Evolutionary conservation across 2,888 invertebrate genomes (phyloP).

Genomic region (Calameuta filiformis): DNA sequence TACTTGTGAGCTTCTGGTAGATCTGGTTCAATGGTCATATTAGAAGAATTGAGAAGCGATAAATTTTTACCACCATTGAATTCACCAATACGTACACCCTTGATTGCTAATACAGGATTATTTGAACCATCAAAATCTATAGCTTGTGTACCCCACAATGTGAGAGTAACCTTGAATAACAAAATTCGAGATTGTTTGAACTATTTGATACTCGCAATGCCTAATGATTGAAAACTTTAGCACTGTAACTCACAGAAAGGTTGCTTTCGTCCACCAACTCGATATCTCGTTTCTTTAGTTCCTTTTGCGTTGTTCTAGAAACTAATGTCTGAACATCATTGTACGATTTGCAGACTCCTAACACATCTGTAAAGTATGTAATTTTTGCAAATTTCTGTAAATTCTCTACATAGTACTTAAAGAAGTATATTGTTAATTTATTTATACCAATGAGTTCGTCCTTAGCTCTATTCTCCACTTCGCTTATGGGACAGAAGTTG

Average conservation of each 20-base stretch:
- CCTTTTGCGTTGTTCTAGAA: slow-evolving; percentile 80
- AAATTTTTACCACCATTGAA: slow-evolving; percentile 86
- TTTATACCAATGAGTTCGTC: slow-evolving; percentile 79
- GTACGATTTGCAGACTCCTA: slow-evolving; percentile 85
- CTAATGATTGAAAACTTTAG: background rate
- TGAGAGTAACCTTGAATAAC: slow-evolving; percentile 66
- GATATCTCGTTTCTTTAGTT: slow-evolving; percentile 90
- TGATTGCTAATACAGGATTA: slow-evolving; percentile 87
- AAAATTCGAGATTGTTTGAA: background rate
- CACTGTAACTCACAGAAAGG: slow-evolving; percentile 70
- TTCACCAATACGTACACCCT: slow-evolving; percentile 86
- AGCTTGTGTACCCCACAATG: slow-evolving; percentile 93
- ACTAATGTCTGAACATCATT: slow-evolving; percentile 80
- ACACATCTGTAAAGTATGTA: slow-evolving; percentile 74
- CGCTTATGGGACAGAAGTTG: slow-evolving; percentile 70
- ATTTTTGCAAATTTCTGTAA: slow-evolving; percentile 5
- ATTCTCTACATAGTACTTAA: background rate
- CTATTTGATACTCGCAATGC: background rate
- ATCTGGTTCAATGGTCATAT: slow-evolving; percentile 88
- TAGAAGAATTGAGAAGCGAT: slow-evolving; percentile 71
- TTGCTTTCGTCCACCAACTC: slow-evolving; percentile 87
- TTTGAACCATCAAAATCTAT: slow-evolving; percentile 82
- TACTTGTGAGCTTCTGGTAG: slow-evolving; percentile 82
- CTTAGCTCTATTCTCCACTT: slow-evolving; percentile 75
- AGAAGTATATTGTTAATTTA: background rate